phyloP scores from a whole-genome alignment of 2,888 invertebrate genomes.

The Leptopilina syphax region DNA sequence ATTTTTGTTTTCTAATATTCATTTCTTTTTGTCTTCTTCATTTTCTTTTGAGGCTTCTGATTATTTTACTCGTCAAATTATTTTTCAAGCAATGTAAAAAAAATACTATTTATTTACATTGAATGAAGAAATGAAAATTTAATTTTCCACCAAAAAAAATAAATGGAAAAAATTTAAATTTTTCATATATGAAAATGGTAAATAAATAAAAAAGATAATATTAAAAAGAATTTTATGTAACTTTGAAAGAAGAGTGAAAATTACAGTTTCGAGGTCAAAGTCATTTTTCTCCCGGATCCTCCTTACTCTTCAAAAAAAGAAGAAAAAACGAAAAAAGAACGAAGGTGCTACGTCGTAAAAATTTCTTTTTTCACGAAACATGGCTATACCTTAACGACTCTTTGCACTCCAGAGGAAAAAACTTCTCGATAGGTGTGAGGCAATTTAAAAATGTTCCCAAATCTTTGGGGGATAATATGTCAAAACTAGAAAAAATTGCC shows the following conservation, averaged over 20 bases:
- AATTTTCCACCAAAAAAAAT: too few relatives aligned
- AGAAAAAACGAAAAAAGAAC: background rate
- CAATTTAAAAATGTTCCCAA: slow-evolving; percentile 7
- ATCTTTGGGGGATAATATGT: slow-evolving; percentile 20
- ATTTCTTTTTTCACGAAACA: background rate
- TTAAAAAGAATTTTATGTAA: background rate
- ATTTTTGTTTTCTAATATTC: too few relatives aligned
- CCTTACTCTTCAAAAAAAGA: background rate
- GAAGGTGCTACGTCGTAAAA: slow-evolving; percentile 17
- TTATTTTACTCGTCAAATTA: too few relatives aligned
- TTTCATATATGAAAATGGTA: background rate
- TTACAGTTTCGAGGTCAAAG: background rate
- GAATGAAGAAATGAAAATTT: too few relatives aligned
- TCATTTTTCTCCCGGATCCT: background rate
- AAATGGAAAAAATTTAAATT: too few relatives aligned
- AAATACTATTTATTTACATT: too few relatives aligned
- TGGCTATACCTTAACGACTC: slow-evolving; percentile 23
- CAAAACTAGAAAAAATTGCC: background rate
- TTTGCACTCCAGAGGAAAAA: slow-evolving; percentile 4
- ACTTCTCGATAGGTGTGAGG: slow-evolving; percentile 1
- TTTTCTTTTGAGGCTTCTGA: too few relatives aligned
- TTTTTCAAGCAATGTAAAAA: too few relatives aligned
- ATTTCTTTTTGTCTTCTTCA: too few relatives aligned
- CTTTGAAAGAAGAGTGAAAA: background rate
- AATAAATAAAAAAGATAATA: background rate